phyloP scores from a whole-genome alignment of 1,140 invertebrate species.

The Harpegnathos saltator region DNA sequence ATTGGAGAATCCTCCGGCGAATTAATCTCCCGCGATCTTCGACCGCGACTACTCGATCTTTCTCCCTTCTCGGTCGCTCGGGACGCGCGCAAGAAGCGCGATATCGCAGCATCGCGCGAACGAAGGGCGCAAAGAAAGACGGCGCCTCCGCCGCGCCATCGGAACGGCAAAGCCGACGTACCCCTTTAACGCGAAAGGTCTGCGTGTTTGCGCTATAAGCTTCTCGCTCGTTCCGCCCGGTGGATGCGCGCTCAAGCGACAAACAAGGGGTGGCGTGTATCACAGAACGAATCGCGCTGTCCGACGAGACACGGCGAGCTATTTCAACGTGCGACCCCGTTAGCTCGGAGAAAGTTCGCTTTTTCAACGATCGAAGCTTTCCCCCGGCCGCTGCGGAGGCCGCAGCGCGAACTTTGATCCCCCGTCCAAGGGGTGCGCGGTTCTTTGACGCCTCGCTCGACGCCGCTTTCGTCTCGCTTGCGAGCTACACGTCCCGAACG shows the following conservation, averaged over 20 bases:
- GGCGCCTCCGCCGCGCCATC: no score
- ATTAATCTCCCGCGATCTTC: not conserved
- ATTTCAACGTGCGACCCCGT: constrained; percentile 20
- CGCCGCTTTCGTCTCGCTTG: not conserved
- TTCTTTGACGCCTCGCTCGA: not conserved
- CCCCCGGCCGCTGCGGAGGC: not conserved
- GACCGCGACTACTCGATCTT: not conserved
- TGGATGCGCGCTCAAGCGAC: constrained; percentile 20
- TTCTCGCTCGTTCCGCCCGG: not conserved
- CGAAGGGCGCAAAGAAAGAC: not conserved
- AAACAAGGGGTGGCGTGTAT: constrained; percentile 38
- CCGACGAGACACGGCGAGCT: constrained; percentile 22
- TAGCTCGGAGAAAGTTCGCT: not conserved
- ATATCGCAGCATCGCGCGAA: not conserved
- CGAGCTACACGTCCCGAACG: not conserved
- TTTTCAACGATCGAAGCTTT: constrained; percentile 16
- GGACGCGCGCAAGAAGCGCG: not conserved
- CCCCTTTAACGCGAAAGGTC: constrained; percentile 19
- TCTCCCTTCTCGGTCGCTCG: not conserved
- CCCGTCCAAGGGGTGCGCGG: not conserved
- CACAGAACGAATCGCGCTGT: constrained; percentile 20
- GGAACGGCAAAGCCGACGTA: constrained; percentile 4
- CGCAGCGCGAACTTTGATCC: not conserved
- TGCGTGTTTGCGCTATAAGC: constrained; percentile 30
- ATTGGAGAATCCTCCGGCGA: not conserved